Evolutionary conservation across 2,888 invertebrate genomes (phyloP), one percentile per base, ranked within the genome.

Genomic region (Papilio demoleus): DNA sequence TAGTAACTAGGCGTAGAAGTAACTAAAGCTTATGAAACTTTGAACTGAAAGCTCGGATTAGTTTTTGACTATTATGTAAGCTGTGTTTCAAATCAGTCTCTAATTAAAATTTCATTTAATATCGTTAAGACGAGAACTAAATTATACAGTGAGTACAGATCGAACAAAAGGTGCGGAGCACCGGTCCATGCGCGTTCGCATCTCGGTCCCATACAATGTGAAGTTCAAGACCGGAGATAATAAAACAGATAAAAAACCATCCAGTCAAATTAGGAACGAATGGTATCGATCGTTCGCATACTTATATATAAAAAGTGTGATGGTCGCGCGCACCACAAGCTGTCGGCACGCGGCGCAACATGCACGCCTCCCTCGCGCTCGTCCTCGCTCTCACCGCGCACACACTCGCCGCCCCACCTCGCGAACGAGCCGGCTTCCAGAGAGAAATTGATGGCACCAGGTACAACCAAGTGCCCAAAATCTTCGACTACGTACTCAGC

Each of bases 311-410:
- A 88, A 88, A 86, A 88, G 90, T 87, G 87, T 83, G 82, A 81
- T 78, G 82, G 78, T 82, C 84, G 86, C 88, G 91, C 91, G 90
- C 88, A 87, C 83, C 89, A 87, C 92, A 92, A 87, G 89, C 88
- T 82, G 77, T 84, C 88, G 79, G 80, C 83, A 84, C 84, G 84
- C 87, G 81, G 83, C 87, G 88, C 87, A 90, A 80, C 85, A 92
- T 92, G 92, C 86, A 90, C 88, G 89, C 90, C 90, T 88, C 83
- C 83, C 79, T 89, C 80, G 83, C 81, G 75, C 74, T 89, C 77
- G 83, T 82, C 77, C 82, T 86, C 75, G 82, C 79, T 71, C 84
- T 84, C 73, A 76, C 81, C 75, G 84, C 84, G 77, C 79, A 82
- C 70, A 77, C 82, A 68, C 72, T 76, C 50, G 67, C 77, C 34